Base-by-base conservation (phyloP, 2,888 invertebrate species). In the Phorcus lineatus region DNA sequence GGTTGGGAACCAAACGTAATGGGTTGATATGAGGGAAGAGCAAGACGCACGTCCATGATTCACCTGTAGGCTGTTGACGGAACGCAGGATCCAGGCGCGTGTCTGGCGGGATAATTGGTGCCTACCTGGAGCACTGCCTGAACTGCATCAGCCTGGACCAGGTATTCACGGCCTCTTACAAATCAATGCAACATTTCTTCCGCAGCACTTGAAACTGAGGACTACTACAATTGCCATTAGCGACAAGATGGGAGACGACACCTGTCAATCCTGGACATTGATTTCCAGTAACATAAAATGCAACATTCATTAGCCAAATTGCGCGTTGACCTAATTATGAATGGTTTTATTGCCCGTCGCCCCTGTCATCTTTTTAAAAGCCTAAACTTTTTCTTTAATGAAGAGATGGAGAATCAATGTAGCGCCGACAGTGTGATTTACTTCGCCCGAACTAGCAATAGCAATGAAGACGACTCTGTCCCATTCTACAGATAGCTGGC, bases 361-460 rank as follows among this genome's bases (percentile, higher is more conserved):
- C 36, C 36, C 70, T 70, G 40, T 70, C 70, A 70, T 70, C 70
- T 70, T 70, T 70, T 70, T 70, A 70, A 67, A 70, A 70, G 70
- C 70, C 40, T 70, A 70, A 36, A 70, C 19, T 70, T 40, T 36
- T 13, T 19, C 19, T n/a, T 31, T 70, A 70, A 70, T 40, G 70
- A 70, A 36, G 40, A 36, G 70, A 70, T 16, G 31, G 40, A 70
- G 47, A 47, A 47, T 47, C 47, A 47, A 47, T 47, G 47, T 47
- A 6, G 7, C 47, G 47, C 1, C 47, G 11, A 47, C 47, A 47
- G 6, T 9, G 47, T 47, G 47, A 47, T 47, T 6, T 11, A 47
- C 47, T 11, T 36, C 1, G 47, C 13, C 11, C 7, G 47, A 13
- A 47, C 13, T 1, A 36, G 36, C 36, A 36, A 3, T 36, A 36